These are phyloP conservation scores for Teleogryllus oceanicus DNA, from an alignment of 2,888 invertebrate species.

Conservation along the genomic window DNA sequence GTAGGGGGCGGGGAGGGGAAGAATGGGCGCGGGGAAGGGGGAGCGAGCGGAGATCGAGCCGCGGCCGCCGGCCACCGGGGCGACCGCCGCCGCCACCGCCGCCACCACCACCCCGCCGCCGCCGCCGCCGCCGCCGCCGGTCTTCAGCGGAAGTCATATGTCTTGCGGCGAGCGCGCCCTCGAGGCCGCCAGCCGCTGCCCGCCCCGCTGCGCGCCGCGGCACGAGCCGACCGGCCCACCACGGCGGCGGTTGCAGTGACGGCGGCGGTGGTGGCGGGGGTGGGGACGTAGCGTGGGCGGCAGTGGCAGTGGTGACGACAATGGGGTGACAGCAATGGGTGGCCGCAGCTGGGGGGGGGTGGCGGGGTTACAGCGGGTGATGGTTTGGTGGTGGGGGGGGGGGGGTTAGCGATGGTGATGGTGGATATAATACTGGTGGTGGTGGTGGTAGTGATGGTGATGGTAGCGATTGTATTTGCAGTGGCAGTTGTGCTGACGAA, in stretches of 20 bases:
- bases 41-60: background rate
- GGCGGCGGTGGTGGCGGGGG: background rate
- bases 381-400: too few species aligned
- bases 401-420: too few species aligned
- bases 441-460: too few species aligned
- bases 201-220: background rate
- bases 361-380: too few species aligned
- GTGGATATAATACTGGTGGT: too few species aligned
- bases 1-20: too few species aligned
- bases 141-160: slow-evolving; percentile 3
- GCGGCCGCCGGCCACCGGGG: too few species aligned
- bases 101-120: background rate
- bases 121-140: slow-evolving; percentile 3
- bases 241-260: background rate
- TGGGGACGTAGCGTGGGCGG: background rate
- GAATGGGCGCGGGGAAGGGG: background rate
- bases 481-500: too few species aligned
- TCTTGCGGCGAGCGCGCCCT: background rate
- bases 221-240: background rate
- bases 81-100: background rate
- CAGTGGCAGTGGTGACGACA: too few species aligned
- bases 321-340: too few species aligned
- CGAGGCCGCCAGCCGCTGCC: background rate
- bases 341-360: too few species aligned
- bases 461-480: too few species aligned